Percentiles rank a stretch among this genome's conserved stretches.
These are phyloP conservation scores for Otocyon megalotis DNA, from an alignment of 2,113 vertebrate species.

Conservation along the genomic window DNA sequence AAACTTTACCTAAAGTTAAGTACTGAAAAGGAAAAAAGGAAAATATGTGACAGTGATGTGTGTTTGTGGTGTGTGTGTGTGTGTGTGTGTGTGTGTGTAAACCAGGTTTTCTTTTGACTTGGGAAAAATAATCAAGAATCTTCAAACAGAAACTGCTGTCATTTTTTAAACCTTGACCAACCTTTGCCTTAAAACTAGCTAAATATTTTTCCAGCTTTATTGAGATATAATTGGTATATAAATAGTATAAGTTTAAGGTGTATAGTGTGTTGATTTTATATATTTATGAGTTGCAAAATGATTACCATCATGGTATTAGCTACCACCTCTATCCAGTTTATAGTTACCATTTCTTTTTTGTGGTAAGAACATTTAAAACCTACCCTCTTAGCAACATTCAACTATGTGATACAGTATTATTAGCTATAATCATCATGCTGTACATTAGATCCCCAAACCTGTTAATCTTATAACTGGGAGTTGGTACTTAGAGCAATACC, in stretches of 20 bases:
- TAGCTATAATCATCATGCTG: background rate
- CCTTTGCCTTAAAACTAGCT: background rate
- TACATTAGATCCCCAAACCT: background rate
- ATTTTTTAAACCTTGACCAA: background rate
- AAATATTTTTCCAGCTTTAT: background rate
- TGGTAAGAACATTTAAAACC: background rate
- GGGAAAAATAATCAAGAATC: background rate
- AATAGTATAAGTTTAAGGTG: background rate
- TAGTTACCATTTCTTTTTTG: background rate
- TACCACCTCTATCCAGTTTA: background rate
- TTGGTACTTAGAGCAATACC: background rate
- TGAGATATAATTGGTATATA: background rate
- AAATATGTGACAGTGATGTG: background rate
- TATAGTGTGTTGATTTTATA: background rate
- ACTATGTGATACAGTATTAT: background rate
- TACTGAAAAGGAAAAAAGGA: background rate
- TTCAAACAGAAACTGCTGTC: background rate
- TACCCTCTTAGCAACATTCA: background rate
- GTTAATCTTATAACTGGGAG: background rate
- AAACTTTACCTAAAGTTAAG: background rate
- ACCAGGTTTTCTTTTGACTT: background rate
- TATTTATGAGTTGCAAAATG: background rate
- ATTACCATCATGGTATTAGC: background rate
- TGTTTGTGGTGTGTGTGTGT: background rate
- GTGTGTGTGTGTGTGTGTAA: background rate